Base-by-base conservation (phyloP, 92 coral and sea anemone species). In the Parazoanthus swiftii region DNA sequence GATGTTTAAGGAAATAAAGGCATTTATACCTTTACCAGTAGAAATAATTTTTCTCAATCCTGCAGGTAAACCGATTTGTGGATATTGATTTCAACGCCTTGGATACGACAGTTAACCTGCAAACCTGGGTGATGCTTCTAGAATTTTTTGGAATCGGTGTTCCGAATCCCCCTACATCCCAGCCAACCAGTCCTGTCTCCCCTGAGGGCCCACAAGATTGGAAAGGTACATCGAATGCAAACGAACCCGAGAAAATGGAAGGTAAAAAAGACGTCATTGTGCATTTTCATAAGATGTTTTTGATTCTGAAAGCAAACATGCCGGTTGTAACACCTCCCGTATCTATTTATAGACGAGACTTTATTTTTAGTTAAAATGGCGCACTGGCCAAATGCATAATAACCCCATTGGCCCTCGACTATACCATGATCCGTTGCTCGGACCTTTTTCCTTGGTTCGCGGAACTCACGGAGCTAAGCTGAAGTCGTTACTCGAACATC, bases 71-170 rank as follows among this genome's bases (percentile, higher is more conserved):
- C 90, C 93, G 96, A 48, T 90, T 90, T 16, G 88, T 97, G 54
- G 92, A 94, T 38, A 95, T 97, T 68, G 97, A 97, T 89, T 97
- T 97, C 91, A 97, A 95, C 89, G 92, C 99, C 3, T 86, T 97
- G 84, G 98, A 97, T 84, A 93, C 99, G 25, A 95, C 92, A 33
- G 91, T 95, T 42, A 95, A 97, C 83, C 95, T 97, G 6, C 99
- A 97, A 85, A 97, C 99, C 1, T 97, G 99, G 99, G 99, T 97
- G 4, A 94, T 97, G 66, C 95, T 97, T 23, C 85, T 97, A 59
- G 99, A 97, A 89, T 97, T 97, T 82, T 97, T 97, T 90, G 99
- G 99, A 48, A 97, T 97, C 88, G 99, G 99, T 2, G 96, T 94
- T 38, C 95, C 97, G 13, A 94, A 93, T 63, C 88, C 89, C 3